Evolutionary conservation across 2,113 vertebrate genomes (phyloP).

Genomic region (Mobula hypostoma): DNA sequence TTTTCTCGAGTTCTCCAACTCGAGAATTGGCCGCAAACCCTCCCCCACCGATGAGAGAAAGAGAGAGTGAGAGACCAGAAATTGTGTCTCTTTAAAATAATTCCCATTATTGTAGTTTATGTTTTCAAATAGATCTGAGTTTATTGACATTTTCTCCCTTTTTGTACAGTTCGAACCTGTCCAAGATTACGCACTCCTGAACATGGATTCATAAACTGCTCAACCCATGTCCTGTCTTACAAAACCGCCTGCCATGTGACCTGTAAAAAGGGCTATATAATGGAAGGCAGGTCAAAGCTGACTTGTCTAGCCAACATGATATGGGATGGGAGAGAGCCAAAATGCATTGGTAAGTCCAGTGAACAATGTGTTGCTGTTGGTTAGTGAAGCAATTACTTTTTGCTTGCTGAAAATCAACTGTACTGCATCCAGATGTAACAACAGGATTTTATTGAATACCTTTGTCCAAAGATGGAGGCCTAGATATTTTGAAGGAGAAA

Average conservation of each 20-base stretch:
- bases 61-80: not conserved
- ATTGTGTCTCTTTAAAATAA: not conserved
- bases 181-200: slow-evolving; percentile 62
- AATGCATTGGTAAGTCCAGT: slow-evolving; percentile 80
- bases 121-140: not conserved
- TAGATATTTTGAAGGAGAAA: no score
- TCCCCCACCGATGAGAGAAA: no score
- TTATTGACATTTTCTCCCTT: not conserved
- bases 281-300: slow-evolving; percentile 72
- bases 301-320: slow-evolving; percentile 74
- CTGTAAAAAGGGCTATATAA: slow-evolving; percentile 74
- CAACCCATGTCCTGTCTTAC: slow-evolving; percentile 55
- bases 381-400: not conserved
- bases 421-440: not conserved
- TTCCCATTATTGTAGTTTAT: not conserved
- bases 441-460: not conserved
- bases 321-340: slow-evolving; percentile 80
- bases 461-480: not conserved
- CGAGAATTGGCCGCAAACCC: no score
- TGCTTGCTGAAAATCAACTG: not conserved
- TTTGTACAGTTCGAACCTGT: slow-evolving; percentile 73
- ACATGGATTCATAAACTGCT: slow-evolving; percentile 75
- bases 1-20: no score
- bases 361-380: no score
- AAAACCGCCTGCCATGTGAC: slow-evolving; percentile 68